These are phyloP conservation scores for Dendrolimus pini DNA, from an alignment of 2,888 invertebrate genomes.

Conservation along the genomic window DNA sequence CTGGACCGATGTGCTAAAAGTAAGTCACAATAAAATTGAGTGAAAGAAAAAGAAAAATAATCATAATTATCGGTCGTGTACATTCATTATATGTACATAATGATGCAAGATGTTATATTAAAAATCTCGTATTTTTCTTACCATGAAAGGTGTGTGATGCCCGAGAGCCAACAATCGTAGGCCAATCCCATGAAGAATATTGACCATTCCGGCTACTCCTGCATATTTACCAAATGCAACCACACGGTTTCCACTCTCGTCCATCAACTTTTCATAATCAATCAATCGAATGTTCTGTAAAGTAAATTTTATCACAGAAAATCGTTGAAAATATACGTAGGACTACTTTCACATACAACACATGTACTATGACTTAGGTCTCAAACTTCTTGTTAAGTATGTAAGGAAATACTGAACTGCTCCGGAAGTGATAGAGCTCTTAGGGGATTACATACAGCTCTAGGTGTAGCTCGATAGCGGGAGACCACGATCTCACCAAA, in stretches of 20 bases:
- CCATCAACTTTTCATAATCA: slow-evolving; percentile 98
- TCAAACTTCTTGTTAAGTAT: background rate
- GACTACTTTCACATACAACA: background rate
- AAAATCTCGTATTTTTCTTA: slow-evolving; percentile 34
- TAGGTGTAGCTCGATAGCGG: no score
- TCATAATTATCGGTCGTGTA: background rate
- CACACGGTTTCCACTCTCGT: slow-evolving; percentile 90
- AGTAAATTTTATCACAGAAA: no score
- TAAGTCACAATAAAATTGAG: slow-evolving; percentile 1
- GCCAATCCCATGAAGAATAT: slow-evolving; percentile 98
- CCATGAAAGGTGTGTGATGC: slow-evolving; percentile 99
- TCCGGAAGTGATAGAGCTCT: no score
- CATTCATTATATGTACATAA: no score
- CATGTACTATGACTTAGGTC: background rate
- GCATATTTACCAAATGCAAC: slow-evolving; percentile 99
- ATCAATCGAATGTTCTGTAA: slow-evolving; percentile 92
- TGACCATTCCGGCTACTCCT: slow-evolving; percentile 98
- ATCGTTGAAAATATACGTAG: no score
- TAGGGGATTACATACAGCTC: no score
- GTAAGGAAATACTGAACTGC: background rate
- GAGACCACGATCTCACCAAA: no score
- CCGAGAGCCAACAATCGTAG: slow-evolving; percentile 94
- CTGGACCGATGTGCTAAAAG: slow-evolving; percentile 93
- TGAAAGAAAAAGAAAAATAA: slow-evolving; percentile 1
- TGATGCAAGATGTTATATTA: no score